Conservation (phyloP, 2,113 vertebrate genomes). For the Triplophysa siluroides region DNA sequence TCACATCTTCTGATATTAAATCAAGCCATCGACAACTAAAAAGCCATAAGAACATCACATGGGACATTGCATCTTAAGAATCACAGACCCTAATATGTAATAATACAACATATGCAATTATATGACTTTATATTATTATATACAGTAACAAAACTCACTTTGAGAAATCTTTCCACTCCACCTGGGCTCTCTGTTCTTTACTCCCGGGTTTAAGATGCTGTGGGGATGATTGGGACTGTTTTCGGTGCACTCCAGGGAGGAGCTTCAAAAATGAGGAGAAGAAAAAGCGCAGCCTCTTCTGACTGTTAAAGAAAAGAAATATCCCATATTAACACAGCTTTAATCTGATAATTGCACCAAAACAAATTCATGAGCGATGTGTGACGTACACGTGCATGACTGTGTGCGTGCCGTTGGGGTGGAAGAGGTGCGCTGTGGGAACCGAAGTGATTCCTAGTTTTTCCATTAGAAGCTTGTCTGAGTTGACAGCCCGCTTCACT, state of each 20-base stretch:
- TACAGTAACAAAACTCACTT: constrained; percentile 67
- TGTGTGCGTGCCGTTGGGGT: constrained; percentile 83
- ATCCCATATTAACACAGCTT: neutral
- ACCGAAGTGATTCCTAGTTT: constrained; percentile 75
- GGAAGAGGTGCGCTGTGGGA: constrained; percentile 82
- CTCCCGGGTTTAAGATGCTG: constrained; percentile 53
- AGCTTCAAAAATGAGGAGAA: constrained; percentile 87
- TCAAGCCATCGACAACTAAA: neutral
- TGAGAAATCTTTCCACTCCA: constrained; percentile 82
- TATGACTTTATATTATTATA: too few species aligned
- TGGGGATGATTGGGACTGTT: constrained; percentile 59
- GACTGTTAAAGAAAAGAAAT: constrained; percentile 65
- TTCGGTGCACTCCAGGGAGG: constrained; percentile 80
- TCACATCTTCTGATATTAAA: neutral
- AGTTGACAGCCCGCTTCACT: constrained; percentile 77
- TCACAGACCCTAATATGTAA: too few species aligned
- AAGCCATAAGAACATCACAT: neutral
- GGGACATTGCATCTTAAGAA: too few species aligned
- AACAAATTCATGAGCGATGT: neutral
- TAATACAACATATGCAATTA: too few species aligned
- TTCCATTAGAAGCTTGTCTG: constrained; percentile 76
- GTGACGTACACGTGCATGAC: constrained; percentile 79
- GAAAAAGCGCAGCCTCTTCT: constrained; percentile 85
- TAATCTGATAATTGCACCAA: neutral
- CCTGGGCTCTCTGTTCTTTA: constrained; percentile 37